Conservation (phyloP, 2,888 invertebrate species). For the Diarsia dahlii region DNA sequence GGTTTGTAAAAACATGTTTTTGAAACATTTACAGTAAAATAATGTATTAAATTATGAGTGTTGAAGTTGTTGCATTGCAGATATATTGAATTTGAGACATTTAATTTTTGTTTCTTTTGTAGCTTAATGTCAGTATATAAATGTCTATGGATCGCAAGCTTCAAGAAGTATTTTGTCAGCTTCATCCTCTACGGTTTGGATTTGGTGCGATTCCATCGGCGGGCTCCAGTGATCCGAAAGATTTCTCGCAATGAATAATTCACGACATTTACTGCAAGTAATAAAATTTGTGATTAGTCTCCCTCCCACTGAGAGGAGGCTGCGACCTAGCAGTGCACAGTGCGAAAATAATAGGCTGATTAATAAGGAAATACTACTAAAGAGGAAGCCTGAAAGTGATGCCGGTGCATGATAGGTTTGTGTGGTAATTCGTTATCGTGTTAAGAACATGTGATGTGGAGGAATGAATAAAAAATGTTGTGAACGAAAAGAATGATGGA, state of each 20-base stretch:
- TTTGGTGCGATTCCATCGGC: background rate
- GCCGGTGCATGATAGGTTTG: too few relatives aligned
- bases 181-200: constrained; percentile 11
- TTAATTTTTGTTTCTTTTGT: background rate
- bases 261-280: constrained; percentile 9
- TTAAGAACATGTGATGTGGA: too few relatives aligned
- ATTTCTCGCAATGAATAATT: background rate
- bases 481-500: too few relatives aligned
- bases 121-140: constrained; percentile 10
- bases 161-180: constrained; percentile 14
- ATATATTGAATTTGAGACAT: constrained; percentile 23
- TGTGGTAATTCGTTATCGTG: too few relatives aligned
- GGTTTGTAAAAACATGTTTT: background rate
- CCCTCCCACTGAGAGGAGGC: background rate
- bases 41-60: background rate
- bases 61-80: constrained; percentile 1
- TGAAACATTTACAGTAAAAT: background rate
- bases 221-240: background rate
- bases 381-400: too few relatives aligned
- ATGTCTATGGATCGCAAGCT: constrained; percentile 3
- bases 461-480: too few relatives aligned
- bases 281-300: background rate
- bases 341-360: background rate
- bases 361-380: too few relatives aligned
- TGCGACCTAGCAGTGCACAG: background rate